Evolutionary conservation across 1,140 invertebrate species (phyloP), one percentile per base, ranked within the genome.

Genomic region (Bombus pascuorum): DNA sequence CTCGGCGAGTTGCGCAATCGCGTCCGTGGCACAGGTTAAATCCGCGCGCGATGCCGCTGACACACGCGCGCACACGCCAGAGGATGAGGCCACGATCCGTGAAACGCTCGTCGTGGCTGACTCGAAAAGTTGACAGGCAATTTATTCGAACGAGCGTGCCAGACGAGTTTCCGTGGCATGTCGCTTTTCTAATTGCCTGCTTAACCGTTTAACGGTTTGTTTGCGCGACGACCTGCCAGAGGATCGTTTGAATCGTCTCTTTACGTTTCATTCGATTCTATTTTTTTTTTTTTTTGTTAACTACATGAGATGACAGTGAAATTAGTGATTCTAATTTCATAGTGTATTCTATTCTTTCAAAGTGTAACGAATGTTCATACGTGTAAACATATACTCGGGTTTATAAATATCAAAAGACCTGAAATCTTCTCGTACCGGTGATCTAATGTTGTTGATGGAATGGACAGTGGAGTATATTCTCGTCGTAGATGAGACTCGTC

Each of bases 71-170:
- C 57, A 42, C 57, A 59, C 76, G 28, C 70, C 37, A 72, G 71
- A 68, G 66, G 79, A 79, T 32, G 53, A 32, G 82, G 15, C 70
- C 70, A 72, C 70, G 70, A 72, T 72, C 70, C 70, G 70, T 72
- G 70, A 72, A 65, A 72, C 37, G 70, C 25, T n/a, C 25, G 68
- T 71, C 68, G 68, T 28, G 28, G 28, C 39, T 18, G 70, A 37
- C 77, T 53, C 74, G 81, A 81, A 84, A 83, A 73, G 89, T 91
- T 91, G 91, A 93, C 92, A 92, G 93, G 90, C 83, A 92, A 93
- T 93, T 93, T 92, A 92, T 93, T 91, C 88, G 85, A 82, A 81
- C 80, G 83, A 62, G 53, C 62, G 28, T 34, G 88, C 90, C 76
- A 85, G 66, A 44, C 86, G 66, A 86, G 87, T 89, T 84, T 62